Evolutionary conservation across 2,113 vertebrate genomes (phyloP).

Genomic region (Mesoclemmys tuberculata): DNA sequence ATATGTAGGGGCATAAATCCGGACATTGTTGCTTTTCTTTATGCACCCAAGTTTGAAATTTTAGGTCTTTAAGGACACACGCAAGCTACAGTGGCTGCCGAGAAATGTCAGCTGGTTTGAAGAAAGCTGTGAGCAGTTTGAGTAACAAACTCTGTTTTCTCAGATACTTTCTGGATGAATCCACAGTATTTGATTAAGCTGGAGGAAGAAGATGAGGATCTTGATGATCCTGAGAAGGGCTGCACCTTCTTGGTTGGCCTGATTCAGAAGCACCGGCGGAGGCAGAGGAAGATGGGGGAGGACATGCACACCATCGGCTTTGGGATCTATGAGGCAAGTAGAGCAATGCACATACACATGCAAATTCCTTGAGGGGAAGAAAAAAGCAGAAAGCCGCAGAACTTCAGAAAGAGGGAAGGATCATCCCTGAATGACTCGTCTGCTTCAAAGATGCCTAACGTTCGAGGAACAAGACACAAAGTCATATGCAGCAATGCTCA

Average conservation of each 20-base stretch:
- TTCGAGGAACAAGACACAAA: neutral
- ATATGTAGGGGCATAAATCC: neutral
- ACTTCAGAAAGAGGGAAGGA: accelerated
- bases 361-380: neutral
- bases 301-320: slow-evolving; percentile 97
- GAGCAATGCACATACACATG: neutral
- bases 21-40: neutral
- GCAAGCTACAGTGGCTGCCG: neutral
- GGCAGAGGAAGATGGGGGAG: slow-evolving; percentile 87
- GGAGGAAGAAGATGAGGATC: slow-evolving; percentile 92
- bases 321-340: slow-evolving; percentile 91
- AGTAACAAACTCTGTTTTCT: neutral
- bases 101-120: neutral
- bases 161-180: slow-evolving; percentile 96
- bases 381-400: neutral
- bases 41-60: neutral
- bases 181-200: slow-evolving; percentile 92
- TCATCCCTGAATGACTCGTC: neutral
- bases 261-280: slow-evolving; percentile 95
- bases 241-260: slow-evolving; percentile 94
- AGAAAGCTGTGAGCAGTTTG: neutral
- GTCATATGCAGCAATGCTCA: neutral
- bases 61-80: neutral
- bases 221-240: slow-evolving; percentile 83
- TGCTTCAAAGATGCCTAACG: neutral